These are phyloP conservation scores for Coleophora flavipennella DNA, from an alignment of 2,888 invertebrate species.

Conservation along the genomic window DNA sequence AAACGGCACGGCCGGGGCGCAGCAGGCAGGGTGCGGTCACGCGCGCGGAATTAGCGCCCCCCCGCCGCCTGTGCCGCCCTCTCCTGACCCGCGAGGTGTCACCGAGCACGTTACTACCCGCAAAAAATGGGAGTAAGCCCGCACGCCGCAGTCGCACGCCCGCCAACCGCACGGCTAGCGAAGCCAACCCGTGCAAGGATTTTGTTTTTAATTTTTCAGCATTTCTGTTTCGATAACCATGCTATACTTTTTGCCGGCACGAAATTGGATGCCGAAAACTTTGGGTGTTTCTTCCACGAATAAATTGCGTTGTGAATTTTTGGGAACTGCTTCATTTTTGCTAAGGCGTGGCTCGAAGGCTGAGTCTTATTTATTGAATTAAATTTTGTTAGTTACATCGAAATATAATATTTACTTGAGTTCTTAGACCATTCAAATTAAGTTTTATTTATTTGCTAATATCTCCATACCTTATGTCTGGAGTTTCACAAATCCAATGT, in stretches of 20 bases:
- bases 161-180: constrained; percentile 1
- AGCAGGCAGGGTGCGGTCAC: constrained; percentile 46
- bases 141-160: too few species aligned
- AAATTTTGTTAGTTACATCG: too few species aligned
- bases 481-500: too few species aligned
- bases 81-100: constrained; percentile 62
- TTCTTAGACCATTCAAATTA: too few species aligned
- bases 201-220: constrained; percentile 56
- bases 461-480: too few species aligned
- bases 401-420: too few species aligned
- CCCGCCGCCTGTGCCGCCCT: constrained; percentile 28
- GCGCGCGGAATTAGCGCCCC: constrained; percentile 57
- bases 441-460: too few species aligned
- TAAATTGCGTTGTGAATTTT: too few species aligned
- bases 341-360: too few species aligned
- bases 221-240: constrained; percentile 40
- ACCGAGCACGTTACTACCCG: constrained; percentile 61
- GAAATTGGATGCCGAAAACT: constrained; percentile 1
- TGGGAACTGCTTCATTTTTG: too few species aligned
- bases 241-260: constrained; percentile 11
- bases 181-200: constrained; percentile 31
- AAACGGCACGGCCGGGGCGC: constrained; percentile 38
- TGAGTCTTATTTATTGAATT: too few species aligned
- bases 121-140: constrained; percentile 46
- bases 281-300: too few species aligned